Percentiles rank a stretch among this genome's conserved stretches.
phyloP scores from a whole-genome alignment of 2,797 vertebrate genomes.

The Sebastolobus altivelis region DNA sequence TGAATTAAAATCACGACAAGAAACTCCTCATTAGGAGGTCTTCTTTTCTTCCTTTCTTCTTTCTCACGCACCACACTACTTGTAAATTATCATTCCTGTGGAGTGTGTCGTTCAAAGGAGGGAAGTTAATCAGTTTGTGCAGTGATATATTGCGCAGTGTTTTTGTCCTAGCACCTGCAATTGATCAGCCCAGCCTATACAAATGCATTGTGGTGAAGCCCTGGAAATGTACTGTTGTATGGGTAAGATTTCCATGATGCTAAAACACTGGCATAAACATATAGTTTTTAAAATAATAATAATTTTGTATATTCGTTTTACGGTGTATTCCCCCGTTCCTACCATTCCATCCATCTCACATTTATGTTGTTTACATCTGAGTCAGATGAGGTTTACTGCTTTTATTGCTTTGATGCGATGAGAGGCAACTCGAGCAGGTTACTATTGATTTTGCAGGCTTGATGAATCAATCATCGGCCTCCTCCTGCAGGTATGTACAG shows the following conservation, averaged over 20 bases:
- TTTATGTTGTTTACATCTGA: conserved; percentile 39
- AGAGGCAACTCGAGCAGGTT: conserved; percentile 62
- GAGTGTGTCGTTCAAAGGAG: conserved; percentile 8
- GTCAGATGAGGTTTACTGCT: conserved; percentile 37
- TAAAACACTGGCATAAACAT: not conserved
- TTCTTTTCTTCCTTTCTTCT: not conserved
- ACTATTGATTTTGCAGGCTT: conserved; percentile 69
- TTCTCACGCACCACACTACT: not conserved
- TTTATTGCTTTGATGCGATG: conserved; percentile 58
- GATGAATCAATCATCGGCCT: conserved; percentile 76
- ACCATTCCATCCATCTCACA: conserved; percentile 17
- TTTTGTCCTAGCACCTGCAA: conserved; percentile 35
- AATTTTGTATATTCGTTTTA: not conserved
- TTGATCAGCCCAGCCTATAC: conserved; percentile 33
- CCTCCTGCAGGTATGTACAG: conserved; percentile 57
- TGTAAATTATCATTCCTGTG: conserved; percentile 6
- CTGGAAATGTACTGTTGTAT: not conserved
- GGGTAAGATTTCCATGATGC: conserved; percentile 5
- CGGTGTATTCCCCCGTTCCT: not conserved
- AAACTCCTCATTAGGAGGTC: not conserved
- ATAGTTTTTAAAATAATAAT: not conserved
- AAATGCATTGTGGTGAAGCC: conserved; percentile 15
- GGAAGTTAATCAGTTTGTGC: conserved; percentile 40
- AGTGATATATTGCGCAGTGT: conserved; percentile 26
- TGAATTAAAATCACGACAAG: conserved; percentile 15